Base-by-base conservation (phyloP, 2,888 invertebrate species). In the Nipponacmea schrenckii region DNA sequence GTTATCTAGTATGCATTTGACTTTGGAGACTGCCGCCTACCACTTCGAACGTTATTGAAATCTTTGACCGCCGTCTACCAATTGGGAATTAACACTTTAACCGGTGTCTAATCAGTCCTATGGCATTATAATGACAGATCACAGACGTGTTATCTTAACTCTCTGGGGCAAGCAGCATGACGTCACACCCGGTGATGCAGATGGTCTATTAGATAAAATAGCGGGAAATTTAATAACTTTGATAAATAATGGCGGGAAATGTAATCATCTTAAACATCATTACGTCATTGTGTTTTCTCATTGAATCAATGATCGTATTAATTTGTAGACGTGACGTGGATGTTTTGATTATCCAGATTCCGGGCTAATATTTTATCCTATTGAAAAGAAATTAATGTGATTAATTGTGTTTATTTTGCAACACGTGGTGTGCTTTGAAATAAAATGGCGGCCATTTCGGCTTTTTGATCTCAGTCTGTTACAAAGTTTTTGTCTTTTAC, bases 261-360 rank as follows among this genome's bases (percentile, higher is more conserved):
- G 24, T 56, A 56, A 56, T 56, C 56, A 56, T 10, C 20, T 24
- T 56, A 12, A 56, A 56, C 20, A 56, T 56, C 20, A 56, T 56
- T 56, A 20, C 56, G 56, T 56, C 56, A 56, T 56, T 56, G 15
- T 56, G 20, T 56, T 56, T 56, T 56, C 56, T 56, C n/a, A 56
- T n/a, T 56, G 20, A 24, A 10, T 8, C 56, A 56, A 56, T 56
- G 56, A 56, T 56, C 56, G 20, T 56, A 20, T 56, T 56, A 56
- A 20, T 56, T 56, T 56, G 56, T 5, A 20, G 20, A 24, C 20
- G 56, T 24, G 20, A 24, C 20, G 24, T 10, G 14, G 7, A 56
- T 56, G 14, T 24, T 10, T 56, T 20, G 20, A 24, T 20, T 56
- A 56, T 56, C 20, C 56, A 56, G 56, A 24, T 20, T 56, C 24